A percentile compares a stretch with the other conserved stretches of the same genome.
phyloP scores from a whole-genome alignment of 2,113 vertebrate species.

The Neolamprologus longior region DNA sequence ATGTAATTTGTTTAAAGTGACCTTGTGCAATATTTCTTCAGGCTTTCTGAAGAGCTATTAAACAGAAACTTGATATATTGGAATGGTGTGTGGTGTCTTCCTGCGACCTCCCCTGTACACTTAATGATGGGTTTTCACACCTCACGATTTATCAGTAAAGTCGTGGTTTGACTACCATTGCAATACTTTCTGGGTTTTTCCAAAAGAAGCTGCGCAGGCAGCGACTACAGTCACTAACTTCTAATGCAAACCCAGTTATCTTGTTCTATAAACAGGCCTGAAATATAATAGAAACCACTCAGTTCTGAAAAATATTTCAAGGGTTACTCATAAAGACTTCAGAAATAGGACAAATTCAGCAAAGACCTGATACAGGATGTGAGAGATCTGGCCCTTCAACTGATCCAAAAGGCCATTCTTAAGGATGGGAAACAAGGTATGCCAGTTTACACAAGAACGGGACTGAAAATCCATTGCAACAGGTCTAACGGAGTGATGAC shows the following conservation, averaged over 20 bases:
- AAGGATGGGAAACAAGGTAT: not conserved
- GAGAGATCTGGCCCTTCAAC: not conserved
- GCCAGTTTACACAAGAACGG: not conserved
- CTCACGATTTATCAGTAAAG: not conserved
- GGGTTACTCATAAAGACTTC: not conserved
- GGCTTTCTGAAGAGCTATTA: not conserved
- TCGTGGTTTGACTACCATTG: not conserved
- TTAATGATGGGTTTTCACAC: not conserved
- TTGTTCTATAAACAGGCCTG: not conserved
- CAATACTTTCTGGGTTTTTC: not conserved
- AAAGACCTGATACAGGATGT: not conserved
- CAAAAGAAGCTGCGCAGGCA: not conserved
- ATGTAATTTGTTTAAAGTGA: not conserved
- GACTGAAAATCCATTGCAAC: not conserved
- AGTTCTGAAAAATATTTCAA: not conserved
- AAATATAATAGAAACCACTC: not conserved
- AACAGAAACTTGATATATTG: not conserved
- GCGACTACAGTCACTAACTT: not conserved
- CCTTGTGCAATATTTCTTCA: not conserved
- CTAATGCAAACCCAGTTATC: not conserved
- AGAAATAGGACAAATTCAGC: not conserved
- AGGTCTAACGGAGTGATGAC: not conserved
- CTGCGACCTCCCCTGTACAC: not conserved
- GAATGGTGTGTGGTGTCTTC: not conserved
- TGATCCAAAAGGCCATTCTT: not conserved